Evolutionary conservation across 2,888 invertebrate species (phyloP).

Genomic region (Stegana nigrithorax): DNA sequence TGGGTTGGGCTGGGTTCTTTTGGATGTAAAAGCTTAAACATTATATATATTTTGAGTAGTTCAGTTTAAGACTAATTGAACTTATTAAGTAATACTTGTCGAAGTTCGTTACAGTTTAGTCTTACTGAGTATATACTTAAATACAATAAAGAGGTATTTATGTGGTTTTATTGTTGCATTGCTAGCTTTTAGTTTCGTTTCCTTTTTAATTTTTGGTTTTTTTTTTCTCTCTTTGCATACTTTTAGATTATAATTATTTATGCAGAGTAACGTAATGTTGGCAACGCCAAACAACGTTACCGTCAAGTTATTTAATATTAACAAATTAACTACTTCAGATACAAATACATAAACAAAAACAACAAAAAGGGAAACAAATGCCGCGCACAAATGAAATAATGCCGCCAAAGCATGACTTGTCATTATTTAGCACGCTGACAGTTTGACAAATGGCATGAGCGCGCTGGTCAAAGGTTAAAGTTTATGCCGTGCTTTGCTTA

Average conservation of each 20-base stretch:
- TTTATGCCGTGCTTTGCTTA: not conserved
- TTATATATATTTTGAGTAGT: not conserved
- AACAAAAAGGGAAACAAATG: slow-evolving; percentile 40
- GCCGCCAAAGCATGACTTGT: slow-evolving; percentile 46
- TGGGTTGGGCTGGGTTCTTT: no score
- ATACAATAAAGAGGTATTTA: not conserved
- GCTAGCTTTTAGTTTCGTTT: no score
- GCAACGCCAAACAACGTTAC: no score
- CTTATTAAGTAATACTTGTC: not conserved
- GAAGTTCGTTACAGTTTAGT: no score
- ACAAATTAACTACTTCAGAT: slow-evolving; percentile 33
- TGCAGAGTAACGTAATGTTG: no score
- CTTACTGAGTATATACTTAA: no score
- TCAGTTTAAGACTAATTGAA: not conserved
- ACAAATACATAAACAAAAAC: no score
- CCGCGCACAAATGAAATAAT: slow-evolving; percentile 45
- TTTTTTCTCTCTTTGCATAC: no score
- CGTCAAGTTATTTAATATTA: slow-evolving; percentile 38
- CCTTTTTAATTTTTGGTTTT: slow-evolving; percentile 18
- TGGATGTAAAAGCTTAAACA: no score
- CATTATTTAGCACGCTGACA: slow-evolving; percentile 42
- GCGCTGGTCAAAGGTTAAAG: not conserved
- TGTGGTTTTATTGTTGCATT: not conserved
- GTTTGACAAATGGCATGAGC: slow-evolving; percentile 46
- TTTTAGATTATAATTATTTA: no score